phyloP scores from a whole-genome alignment of 2,888 invertebrate genomes.

The Serripes groenlandicus region DNA sequence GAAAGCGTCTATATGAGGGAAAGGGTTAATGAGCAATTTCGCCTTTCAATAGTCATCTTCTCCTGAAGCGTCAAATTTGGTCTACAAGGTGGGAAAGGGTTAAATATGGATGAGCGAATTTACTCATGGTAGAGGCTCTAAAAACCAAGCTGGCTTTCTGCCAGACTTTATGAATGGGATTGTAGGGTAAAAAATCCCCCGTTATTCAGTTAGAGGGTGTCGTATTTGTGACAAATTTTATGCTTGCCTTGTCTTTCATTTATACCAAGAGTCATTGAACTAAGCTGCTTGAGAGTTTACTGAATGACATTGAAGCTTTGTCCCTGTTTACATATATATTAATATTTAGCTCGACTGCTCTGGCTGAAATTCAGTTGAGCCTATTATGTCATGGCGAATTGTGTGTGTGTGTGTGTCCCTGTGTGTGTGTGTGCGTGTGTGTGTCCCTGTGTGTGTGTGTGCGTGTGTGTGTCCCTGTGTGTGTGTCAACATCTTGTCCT shows the following conservation, averaged over 20 bases:
- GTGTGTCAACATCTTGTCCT: too few relatives aligned
- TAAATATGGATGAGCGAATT: neutral
- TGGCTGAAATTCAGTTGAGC: too few relatives aligned
- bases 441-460: too few relatives aligned
- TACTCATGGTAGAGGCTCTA: slow-evolving; percentile 4
- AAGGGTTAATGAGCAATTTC: neutral
- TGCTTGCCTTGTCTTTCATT: slow-evolving; percentile 12
- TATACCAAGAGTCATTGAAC: neutral
- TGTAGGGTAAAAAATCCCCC: slow-evolving; percentile 12
- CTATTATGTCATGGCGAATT: too few relatives aligned
- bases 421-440: too few relatives aligned
- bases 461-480: too few relatives aligned
- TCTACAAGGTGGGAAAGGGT: neutral
- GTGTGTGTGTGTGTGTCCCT: too few relatives aligned
- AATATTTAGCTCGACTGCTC: too few relatives aligned
- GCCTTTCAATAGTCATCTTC: too few relatives aligned
- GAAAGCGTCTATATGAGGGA: neutral
- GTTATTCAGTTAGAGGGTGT: slow-evolving; percentile 31
- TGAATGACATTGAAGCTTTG: neutral
- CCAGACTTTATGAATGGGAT: slow-evolving; percentile 21
- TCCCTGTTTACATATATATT: too few relatives aligned
- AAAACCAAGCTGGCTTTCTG: slow-evolving; percentile 2
- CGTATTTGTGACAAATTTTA: slow-evolving; percentile 16
- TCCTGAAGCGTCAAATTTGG: too few relatives aligned
- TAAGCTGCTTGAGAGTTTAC: neutral